Evolutionary conservation across 2,113 vertebrate species (phyloP), one percentile per base, ranked within the genome.

Genomic region (Vulpes ferrilata): DNA sequence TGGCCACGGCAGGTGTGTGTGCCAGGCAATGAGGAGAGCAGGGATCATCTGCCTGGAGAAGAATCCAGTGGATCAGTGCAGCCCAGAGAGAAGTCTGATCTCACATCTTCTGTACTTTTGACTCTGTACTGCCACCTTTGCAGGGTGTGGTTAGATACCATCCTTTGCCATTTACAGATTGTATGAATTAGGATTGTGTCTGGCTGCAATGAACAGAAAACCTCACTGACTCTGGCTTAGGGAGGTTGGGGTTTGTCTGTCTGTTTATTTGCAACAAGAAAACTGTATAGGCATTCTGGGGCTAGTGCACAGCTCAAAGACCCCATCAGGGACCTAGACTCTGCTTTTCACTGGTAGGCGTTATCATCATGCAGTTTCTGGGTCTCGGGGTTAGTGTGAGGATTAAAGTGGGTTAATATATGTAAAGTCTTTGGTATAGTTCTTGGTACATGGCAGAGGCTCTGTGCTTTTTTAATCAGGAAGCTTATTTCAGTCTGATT

Each of bases 1-100:
- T 23, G 27, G 17, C 43, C 23, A 5, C 0, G 74, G 10, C 30
- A 17, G 57, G 20, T 27, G 5, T 43, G 48, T 12, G 30, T 2
- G 5, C 53, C 23, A 13, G 59, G 30, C 35, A 5, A 15, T 88
- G 78, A n/a, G 17, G 23, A 38, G 3, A 16, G 16, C 6, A 4
- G 13, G 32, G 35, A 10, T 7, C 3, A 17, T 4, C 2, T 2
- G 48, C 4, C 25, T 2, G 2, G 1, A 0, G 32, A 38, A 84
- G 81, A 48, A 25, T 51, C 10, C 32, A 0, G 0, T 2, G 23
- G 86, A 11, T 43, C 38, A 16, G 0, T 0, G 43, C n/a, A 19
- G 38, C 64, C 48, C 55, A 38, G 90, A 8, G 69, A 53, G 51
- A 73, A 35, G 38, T 3, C 62, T 25, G 48, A 8, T 12, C 17